phyloP scores from a whole-genome alignment of 35 echinoderm and acorn worm genomes.

The Strongylocentrotus purpuratus region DNA sequence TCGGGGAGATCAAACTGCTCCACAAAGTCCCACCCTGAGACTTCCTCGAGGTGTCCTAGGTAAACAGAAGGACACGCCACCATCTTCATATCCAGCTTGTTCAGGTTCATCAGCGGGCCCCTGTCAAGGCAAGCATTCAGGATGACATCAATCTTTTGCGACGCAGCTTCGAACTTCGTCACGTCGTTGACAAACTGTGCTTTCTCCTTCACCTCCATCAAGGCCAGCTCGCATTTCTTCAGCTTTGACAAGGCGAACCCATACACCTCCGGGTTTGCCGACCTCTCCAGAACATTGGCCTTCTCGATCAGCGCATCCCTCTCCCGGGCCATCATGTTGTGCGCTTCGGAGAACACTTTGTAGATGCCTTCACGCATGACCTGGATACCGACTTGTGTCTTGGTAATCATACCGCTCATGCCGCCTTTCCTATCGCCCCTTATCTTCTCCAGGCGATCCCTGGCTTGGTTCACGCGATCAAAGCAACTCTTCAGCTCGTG shows the following conservation, averaged over 20 bases:
- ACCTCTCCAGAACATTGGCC: not conserved
- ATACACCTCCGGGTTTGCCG: not conserved
- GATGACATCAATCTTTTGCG: slow-evolving; percentile 4
- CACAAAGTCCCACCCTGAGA: slow-evolving; percentile 23
- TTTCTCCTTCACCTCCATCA: slow-evolving; percentile 13
- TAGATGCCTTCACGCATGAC: slow-evolving; percentile 23
- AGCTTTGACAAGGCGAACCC: slow-evolving; percentile 22
- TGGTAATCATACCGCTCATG: slow-evolving; percentile 15
- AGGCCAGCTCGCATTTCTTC: not conserved
- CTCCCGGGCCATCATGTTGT: not conserved
- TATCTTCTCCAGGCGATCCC: not conserved
- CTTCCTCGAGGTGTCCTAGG: not conserved
- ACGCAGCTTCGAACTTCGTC: not conserved
- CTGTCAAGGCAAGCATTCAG: not conserved
- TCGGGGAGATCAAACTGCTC: slow-evolving; percentile 33
- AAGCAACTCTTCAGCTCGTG: not conserved
- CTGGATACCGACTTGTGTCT: slow-evolving; percentile 15
- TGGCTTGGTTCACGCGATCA: not conserved
- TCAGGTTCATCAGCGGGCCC: slow-evolving; percentile 17
- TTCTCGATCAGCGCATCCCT: slow-evolving; percentile 2
- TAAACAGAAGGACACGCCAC: not conserved
- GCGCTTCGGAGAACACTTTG: slow-evolving; percentile 22
- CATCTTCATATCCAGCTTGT: slow-evolving; percentile 1
- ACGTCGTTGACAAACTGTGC: slow-evolving; percentile 18
- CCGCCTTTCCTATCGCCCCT: not conserved